Evolutionary conservation across 2,113 vertebrate species (phyloP).

Genomic region (Neolamprologus tretocephalus): DNA sequence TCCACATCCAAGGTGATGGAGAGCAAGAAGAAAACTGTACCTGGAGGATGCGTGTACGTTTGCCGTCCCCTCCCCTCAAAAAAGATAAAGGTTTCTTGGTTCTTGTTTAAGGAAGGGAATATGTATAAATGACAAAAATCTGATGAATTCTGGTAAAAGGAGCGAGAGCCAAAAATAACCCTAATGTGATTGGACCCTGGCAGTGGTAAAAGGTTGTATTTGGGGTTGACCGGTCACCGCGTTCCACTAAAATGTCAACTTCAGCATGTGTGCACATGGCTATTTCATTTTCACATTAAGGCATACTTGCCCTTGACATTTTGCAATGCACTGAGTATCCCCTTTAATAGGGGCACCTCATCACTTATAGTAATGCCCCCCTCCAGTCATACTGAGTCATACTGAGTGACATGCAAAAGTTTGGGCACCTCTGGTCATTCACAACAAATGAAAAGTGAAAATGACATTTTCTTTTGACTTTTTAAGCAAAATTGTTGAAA

Average conservation of each 20-base stretch:
- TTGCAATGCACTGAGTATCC: slow-evolving; percentile 3
- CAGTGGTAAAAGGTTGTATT: neutral
- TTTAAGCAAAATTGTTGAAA: neutral
- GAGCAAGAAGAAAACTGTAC: neutral
- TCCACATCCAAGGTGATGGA: neutral
- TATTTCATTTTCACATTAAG: slow-evolving; percentile 9
- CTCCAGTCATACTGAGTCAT: neutral
- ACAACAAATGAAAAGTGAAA: neutral
- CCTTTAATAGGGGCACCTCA: slow-evolving; percentile 24
- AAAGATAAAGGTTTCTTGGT: neutral
- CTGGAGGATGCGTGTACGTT: neutral
- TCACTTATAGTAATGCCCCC: slow-evolving; percentile 6
- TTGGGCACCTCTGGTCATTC: neutral
- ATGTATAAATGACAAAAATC: neutral
- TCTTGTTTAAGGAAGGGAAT: neutral
- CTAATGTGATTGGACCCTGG: neutral
- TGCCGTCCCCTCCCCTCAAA: neutral
- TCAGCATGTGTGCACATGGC: neutral
- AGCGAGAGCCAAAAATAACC: neutral
- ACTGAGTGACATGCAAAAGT: neutral
- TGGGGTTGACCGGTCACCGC: neutral
- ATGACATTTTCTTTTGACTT: neutral
- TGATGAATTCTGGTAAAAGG: neutral
- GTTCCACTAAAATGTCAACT: slow-evolving; percentile 25
- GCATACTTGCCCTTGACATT: slow-evolving; percentile 55